Base-by-base conservation (phyloP, 1,140 invertebrate species). In the Aphis craccivora region DNA sequence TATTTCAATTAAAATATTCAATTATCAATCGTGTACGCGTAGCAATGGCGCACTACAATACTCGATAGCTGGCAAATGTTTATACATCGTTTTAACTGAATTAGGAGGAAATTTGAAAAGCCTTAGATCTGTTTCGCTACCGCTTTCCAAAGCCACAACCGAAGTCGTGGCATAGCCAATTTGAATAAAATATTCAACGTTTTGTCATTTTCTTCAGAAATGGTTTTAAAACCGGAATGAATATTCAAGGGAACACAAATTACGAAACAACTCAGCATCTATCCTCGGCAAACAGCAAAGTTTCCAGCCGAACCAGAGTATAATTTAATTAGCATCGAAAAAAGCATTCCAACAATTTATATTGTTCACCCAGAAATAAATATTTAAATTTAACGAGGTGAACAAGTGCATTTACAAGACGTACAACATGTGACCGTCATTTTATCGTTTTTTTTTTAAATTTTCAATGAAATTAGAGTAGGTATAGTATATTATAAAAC, bases 101-200 rank as follows among this genome's bases (percentile, higher is more conserved):
- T 55, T 89, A 53, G n/a, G 48, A n/a, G 51, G 35, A 40, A 25
- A 37, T 55, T 35, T 53, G 48, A 55, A 53, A 53, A 89, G 51
- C 35, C 35, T 67, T 43, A n/a, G 89, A 67, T 90, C 89, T n/a
- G 35, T 40, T 40, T 60, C 89, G 25, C 23, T 60, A 67, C 55
- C 25, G 9, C 89, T 11, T 20, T 51, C 45, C 43, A 35, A 87
- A 35, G 86, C 84, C 43, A 87, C n/a, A 35, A 53, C 88, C 20
- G n/a, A 53, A 51, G 51, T 53, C 87, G 48, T n/a, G 60, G 35
- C 89, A 48, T 1, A 6, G 43, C 48, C 43, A 43, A 86, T 92
- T 92, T 86, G 91, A 93, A 93, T 93, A 86, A 93, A 93, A 86
- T 93, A 93, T 93, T 93, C 91, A 93, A 86, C 45, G 76, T 84